These are phyloP conservation scores for Nesospiza acunhae DNA, from an alignment of 2,113 vertebrate genomes.

Conservation along the genomic window DNA sequence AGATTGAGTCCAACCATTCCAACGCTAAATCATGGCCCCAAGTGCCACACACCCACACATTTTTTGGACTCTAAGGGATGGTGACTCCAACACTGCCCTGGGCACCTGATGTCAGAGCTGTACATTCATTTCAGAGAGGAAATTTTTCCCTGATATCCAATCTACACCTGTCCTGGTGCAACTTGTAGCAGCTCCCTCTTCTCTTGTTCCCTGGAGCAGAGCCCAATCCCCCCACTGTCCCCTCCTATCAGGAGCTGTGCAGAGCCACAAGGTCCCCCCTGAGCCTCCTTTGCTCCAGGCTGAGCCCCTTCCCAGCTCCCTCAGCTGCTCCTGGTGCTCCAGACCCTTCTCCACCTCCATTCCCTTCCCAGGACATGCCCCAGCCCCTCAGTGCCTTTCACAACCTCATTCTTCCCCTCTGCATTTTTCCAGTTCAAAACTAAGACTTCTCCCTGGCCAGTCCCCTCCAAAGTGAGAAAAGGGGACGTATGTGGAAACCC, in stretches of 20 bases:
- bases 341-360: accelerated
- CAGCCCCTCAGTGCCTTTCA: not conserved
- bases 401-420: not conserved
- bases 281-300: not conserved
- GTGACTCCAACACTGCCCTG: too few relatives aligned
- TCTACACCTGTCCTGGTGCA: not conserved
- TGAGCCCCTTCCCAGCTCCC: not conserved
- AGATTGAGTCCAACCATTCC: accelerated
- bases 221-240: accelerated
- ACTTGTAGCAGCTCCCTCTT: not conserved
- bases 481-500: not conserved
- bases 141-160: not conserved
- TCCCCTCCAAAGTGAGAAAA: not conserved
- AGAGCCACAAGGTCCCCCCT: accelerated
- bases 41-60: not conserved
- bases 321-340: accelerated
- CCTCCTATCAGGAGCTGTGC: not conserved
- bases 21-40: not conserved
- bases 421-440: not conserved
- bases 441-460: not conserved
- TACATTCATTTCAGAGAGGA: not conserved
- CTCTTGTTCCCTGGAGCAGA: not conserved
- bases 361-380: accelerated
- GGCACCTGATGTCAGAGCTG: not conserved
- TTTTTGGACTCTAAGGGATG: not conserved